phyloP scores from a whole-genome alignment of 2,888 invertebrate species.

The Automeris io region DNA sequence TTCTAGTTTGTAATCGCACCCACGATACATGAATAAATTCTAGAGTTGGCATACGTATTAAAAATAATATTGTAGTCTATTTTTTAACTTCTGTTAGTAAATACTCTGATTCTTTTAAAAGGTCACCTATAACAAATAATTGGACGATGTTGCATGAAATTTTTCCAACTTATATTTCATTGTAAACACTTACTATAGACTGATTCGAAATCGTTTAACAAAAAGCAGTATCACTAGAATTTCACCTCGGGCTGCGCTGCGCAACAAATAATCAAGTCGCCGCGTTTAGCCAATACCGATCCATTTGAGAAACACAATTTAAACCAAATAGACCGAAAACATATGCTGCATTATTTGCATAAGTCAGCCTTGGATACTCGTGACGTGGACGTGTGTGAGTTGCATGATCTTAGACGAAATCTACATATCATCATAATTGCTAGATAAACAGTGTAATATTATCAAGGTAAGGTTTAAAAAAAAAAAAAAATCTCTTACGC shows the following conservation, averaged over 20 bases:
- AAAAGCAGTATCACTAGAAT: conserved; percentile 6
- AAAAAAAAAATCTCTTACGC: no score
- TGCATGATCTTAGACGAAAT: neutral
- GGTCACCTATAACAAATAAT: neutral
- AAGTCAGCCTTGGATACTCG: conserved; percentile 29
- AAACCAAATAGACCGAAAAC: conserved; percentile 53
- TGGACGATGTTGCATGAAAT: neutral
- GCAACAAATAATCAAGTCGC: conserved; percentile 8
- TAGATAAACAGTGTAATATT: no score
- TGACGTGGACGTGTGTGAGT: neutral
- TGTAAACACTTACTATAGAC: neutral
- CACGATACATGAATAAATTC: no score
- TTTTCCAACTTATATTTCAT: conserved; percentile 1
- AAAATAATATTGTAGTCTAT: no score
- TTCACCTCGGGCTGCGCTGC: conserved; percentile 7
- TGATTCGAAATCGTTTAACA: conserved; percentile 8
- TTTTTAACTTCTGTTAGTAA: neutral
- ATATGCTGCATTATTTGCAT: conserved; percentile 41
- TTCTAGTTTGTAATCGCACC: no score
- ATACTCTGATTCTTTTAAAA: neutral
- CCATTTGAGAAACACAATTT: conserved; percentile 35
- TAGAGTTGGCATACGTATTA: no score
- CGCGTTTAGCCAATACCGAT: conserved; percentile 25
- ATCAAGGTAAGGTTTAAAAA: no score
- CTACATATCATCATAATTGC: no score